Evolutionary conservation across 2,797 vertebrate genomes (phyloP).

Genomic region (Stomatorhinus walkeri): DNA sequence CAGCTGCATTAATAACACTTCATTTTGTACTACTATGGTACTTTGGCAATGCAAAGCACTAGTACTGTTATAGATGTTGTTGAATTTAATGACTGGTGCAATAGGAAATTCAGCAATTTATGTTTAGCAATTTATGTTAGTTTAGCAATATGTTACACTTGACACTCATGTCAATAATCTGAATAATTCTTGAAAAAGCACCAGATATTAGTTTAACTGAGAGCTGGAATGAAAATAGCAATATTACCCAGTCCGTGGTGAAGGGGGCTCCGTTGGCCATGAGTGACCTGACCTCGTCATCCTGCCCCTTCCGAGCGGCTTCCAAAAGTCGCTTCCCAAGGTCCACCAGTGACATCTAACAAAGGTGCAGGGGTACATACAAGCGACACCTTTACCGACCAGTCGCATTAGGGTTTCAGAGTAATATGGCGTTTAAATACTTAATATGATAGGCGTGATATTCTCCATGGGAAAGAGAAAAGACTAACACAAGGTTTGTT

Average conservation of each 20-base stretch:
- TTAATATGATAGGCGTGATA: not conserved
- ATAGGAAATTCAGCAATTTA: not conserved
- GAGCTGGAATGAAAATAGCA: not conserved
- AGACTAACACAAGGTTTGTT: not conserved
- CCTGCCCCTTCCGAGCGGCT: conserved; percentile 80
- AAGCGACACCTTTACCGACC: not conserved
- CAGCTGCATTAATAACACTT: not conserved
- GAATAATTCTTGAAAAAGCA: not conserved
- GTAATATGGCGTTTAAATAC: not conserved
- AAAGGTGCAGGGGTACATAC: conserved; percentile 16
- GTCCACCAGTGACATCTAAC: conserved; percentile 84
- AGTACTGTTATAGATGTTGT: not conserved
- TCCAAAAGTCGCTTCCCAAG: conserved; percentile 85
- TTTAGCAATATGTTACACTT: not conserved
- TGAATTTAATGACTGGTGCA: not conserved
- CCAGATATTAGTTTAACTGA: not conserved
- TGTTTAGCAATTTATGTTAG: not conserved
- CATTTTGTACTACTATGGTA: not conserved
- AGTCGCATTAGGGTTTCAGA: not conserved
- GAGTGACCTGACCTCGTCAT: conserved; percentile 79
- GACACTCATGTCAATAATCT: not conserved
- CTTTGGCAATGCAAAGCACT: not conserved
- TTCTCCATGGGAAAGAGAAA: not conserved
- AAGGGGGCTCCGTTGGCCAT: conserved; percentile 88
- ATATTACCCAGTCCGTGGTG: conserved; percentile 82